Evolutionary conservation across 2,113 vertebrate genomes (phyloP), one percentile per base, ranked within the genome.

Genomic region (Prionailurus bengalensis): DNA sequence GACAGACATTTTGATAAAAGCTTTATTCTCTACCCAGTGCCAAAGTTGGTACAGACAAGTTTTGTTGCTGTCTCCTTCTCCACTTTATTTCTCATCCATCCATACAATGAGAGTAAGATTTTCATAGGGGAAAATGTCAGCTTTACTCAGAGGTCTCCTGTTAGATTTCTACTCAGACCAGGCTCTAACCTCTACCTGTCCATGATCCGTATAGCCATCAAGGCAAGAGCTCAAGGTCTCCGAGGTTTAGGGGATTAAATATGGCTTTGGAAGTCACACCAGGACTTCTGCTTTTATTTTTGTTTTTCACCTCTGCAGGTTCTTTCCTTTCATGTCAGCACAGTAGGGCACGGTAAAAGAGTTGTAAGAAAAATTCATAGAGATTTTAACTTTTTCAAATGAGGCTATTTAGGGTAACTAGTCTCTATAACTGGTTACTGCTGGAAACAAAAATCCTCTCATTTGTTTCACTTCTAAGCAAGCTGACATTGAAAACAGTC

Each of bases 401-500:
- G 85, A 74, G 25, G 11, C 66, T 94, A 29, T 85, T 84, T 73
- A 95, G 29, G 84, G n/a, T 84, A 83, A 74, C 61, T 31, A 73
- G 85, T 89, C 29, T 70, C 39, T 42, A 81, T 71, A 74, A 83
- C 42, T 91, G 79, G 19, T 91, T 91, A 89, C 42, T 73, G 15
- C 36, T 91, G 48, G 91, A 74, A 90, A 94, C 31, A 39, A 82
- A 95, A 92, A 89, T 82, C 80, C 17, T 89, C 53, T 81, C 58
- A 89, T 86, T 95, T 95, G 68, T 94, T 96, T 96, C 74, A 81
- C 51, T 65, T 55, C 19, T 80, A 81, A 95, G 70, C 53, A 97
- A 80, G 29, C 0, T 81, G 53, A 88, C 53, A 88, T 39, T 51
- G 95, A 85, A 91, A 94, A 96, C 70, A 94, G 66, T 74, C 73